phyloP scores from a whole-genome alignment of 2,113 vertebrate species.

The Vireo altiloquus region DNA sequence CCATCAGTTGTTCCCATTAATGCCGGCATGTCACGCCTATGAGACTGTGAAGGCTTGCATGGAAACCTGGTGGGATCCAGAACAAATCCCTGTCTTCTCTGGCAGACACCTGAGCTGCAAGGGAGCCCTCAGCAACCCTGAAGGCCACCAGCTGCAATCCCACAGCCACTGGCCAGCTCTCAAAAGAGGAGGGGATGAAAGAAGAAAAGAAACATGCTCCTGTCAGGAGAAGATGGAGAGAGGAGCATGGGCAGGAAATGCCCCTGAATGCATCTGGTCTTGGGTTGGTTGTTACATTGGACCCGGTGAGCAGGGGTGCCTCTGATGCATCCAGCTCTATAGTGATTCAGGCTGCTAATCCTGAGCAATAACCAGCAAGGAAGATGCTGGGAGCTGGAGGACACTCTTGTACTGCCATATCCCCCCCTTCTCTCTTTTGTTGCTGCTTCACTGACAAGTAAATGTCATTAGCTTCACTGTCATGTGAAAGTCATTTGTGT shows the following conservation, averaged over 20 bases:
- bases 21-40: not conserved
- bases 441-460: not conserved
- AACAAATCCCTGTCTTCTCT: not conserved
- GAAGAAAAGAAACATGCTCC: not conserved
- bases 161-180: not conserved
- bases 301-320: not conserved
- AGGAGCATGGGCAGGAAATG: not conserved
- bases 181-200: not conserved
- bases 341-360: not conserved
- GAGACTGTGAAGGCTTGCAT: not conserved
- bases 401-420: not conserved
- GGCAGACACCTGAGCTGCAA: not conserved
- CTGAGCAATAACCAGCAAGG: not conserved
- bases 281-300: not conserved
- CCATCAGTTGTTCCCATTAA: not conserved
- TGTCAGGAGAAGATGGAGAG: not conserved
- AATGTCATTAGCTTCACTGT: not conserved
- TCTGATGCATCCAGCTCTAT: accelerated
- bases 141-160: not conserved
- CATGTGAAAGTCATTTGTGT: not conserved
- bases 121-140: not conserved
- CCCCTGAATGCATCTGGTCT: not conserved
- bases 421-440: not conserved
- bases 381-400: not conserved
- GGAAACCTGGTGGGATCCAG: not conserved